These are phyloP conservation scores for Mesodorylaimus sp. DNA, from an alignment of 2,888 invertebrate species.

Conservation along the genomic window DNA sequence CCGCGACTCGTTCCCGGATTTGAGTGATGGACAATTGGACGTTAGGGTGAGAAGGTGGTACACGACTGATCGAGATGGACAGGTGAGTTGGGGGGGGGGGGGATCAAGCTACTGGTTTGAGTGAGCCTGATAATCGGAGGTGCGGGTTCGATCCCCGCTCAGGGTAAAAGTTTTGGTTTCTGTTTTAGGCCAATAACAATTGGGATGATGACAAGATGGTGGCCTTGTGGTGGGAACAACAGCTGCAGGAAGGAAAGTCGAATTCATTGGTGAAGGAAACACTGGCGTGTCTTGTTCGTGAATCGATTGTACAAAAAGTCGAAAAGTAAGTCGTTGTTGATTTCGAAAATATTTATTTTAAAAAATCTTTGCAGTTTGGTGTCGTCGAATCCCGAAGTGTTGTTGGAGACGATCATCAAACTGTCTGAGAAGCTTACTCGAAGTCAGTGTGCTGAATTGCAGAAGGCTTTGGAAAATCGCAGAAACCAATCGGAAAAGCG, in stretches of 20 bases:
- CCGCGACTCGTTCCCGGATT: constrained; percentile 42
- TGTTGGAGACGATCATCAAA: constrained; percentile 8
- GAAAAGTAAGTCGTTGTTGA: too few relatives aligned
- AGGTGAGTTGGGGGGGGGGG: not conserved
- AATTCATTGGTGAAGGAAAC: constrained; percentile 29
- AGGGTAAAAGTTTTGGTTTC: too few relatives aligned
- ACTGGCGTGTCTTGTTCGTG: constrained; percentile 59
- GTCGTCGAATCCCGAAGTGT: not conserved
- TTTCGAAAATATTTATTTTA: not conserved
- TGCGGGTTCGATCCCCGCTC: too few relatives aligned
- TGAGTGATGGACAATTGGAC: constrained; percentile 56
- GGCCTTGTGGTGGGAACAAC: constrained; percentile 9
- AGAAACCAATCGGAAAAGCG: too few relatives aligned
- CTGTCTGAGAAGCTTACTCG: constrained; percentile 4
- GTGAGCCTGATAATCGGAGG: too few relatives aligned
- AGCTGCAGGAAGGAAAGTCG: constrained; percentile 1
- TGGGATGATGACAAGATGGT: constrained; percentile 9
- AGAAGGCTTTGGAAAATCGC: not conserved
- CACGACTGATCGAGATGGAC: not conserved
- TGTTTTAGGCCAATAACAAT: too few relatives aligned
- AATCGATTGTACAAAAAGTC: too few relatives aligned
- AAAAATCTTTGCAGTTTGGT: not conserved
- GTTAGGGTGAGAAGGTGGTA: constrained; percentile 56
- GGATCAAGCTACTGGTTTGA: too few relatives aligned
- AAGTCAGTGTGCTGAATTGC: not conserved